Base-by-base conservation (phyloP, 2,888 invertebrate genomes). In the Philopedon plagiatum region DNA sequence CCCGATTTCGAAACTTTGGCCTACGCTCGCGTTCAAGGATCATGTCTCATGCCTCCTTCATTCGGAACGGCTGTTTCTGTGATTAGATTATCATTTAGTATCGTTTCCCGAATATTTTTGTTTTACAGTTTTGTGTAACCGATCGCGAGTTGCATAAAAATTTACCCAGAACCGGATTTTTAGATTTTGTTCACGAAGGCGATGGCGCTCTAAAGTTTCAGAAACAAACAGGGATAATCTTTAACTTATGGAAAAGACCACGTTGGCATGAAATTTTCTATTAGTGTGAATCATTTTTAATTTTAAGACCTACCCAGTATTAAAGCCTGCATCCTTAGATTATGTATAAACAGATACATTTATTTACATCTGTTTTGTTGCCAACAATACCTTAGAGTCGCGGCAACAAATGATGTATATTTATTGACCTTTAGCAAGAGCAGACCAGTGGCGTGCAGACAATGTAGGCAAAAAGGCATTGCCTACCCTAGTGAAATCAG, bases 61-160 rank as follows among this genome's bases (percentile, higher is more conserved):
- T 66, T 60, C 49, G 44, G 18, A 56, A 51, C 61, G 61, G 62
- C 72, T 67, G 72, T 68, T 68, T 64, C 68, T 63, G 60, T 51
- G 62, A 73, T 73, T 68, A 68, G 58, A 73, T 73, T 73, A 68
- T 68, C 73, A 73, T 68, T 73, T 64, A 68, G 68, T 68, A 64
- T 68, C 57, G 72, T 72, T 62, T 46, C 44, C 56, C 18, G 51
- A 26, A 66, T 71, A 66, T 71, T 71, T 62, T 21, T 37, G 13
- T 58, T 64, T 65, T 70, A 58, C 32, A 62, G 15, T 44, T 32
- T 9, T 32, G 18, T 26, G 18, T 21, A 32, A 26, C 21, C 41
- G 34, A 44, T 8, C 11, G 44, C 15, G 18, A 34, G 44, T 13
- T 41, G 41, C 41, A 60, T 41, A 60, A 60, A 44, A 39, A 60